Evolutionary conservation across 2,113 vertebrate genomes (phyloP).

Genomic region (Sula dactylatra): DNA sequence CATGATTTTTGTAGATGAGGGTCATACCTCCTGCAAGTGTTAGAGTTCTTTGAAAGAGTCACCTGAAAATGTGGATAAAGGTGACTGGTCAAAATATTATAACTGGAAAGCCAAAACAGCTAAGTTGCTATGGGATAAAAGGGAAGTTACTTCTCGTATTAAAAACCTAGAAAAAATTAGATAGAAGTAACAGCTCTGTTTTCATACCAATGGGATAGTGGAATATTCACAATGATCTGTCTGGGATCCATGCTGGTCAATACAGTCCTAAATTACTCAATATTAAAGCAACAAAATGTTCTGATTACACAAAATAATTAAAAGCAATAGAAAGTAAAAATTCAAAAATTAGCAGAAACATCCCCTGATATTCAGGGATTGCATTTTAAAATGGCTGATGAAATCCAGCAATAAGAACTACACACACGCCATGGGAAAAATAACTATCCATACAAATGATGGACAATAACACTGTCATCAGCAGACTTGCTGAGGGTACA

Average conservation of each 20-base stretch:
- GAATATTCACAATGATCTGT: neutral
- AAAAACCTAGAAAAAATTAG: neutral
- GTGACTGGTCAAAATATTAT: neutral
- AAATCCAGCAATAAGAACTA: neutral
- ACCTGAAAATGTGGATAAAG: neutral
- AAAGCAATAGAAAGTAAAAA: neutral
- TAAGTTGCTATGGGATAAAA: neutral
- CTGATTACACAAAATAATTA: neutral
- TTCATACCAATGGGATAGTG: neutral
- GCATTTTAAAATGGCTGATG: neutral
- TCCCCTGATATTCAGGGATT: neutral
- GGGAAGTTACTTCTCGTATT: neutral
- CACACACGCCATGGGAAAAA: neutral
- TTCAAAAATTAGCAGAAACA: neutral
- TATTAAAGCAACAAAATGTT: neutral
- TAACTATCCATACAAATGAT: neutral
- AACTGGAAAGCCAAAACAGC: neutral
- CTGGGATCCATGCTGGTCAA: neutral
- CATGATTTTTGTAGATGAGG: neutral
- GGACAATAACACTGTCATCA: neutral
- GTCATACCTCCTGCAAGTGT: neutral
- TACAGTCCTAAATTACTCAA: neutral
- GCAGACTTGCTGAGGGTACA: neutral
- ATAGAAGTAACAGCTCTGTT: neutral
- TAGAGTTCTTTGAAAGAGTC: neutral